These are phyloP conservation scores for Cryptomyrus ogoouensis DNA, from an alignment of 2,113 vertebrate species.

Conservation along the genomic window DNA sequence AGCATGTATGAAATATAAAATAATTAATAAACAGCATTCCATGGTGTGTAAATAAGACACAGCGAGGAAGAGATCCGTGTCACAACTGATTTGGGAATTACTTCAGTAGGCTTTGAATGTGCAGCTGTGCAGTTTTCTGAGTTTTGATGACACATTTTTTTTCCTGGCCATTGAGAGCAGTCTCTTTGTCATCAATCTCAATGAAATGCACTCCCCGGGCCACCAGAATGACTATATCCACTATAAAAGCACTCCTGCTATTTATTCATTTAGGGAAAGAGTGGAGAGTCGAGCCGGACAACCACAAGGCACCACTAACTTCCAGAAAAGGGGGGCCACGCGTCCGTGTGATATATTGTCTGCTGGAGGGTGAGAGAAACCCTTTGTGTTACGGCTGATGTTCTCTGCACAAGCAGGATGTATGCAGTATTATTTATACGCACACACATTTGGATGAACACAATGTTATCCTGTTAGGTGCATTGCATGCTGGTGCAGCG, in stretches of 20 bases:
- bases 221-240: conserved; percentile 15
- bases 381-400: not conserved
- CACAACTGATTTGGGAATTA: not conserved
- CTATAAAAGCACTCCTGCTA: conserved; percentile 23
- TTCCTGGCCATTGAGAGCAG: conserved; percentile 39
- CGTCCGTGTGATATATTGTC: conserved; percentile 12
- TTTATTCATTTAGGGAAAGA: conserved; percentile 21
- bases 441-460: conserved; percentile 4
- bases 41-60: not conserved
- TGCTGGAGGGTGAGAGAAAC: not conserved
- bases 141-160: conserved; percentile 14
- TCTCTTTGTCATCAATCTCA: conserved; percentile 23
- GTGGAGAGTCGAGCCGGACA: conserved; percentile 2
- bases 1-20: not conserved
- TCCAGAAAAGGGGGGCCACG: not conserved
- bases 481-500: not conserved
- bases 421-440: not conserved
- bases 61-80: not conserved
- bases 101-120: not conserved
- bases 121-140: not conserved
- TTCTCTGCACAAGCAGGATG: not conserved
- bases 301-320: conserved; percentile 8
- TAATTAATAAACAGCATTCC: not conserved
- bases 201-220: not conserved
- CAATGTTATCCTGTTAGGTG: not conserved